Percentiles rank a stretch among this genome's conserved stretches.
phyloP scores from a whole-genome alignment of 2,797 vertebrate genomes.

The Neoniphon sammara region DNA sequence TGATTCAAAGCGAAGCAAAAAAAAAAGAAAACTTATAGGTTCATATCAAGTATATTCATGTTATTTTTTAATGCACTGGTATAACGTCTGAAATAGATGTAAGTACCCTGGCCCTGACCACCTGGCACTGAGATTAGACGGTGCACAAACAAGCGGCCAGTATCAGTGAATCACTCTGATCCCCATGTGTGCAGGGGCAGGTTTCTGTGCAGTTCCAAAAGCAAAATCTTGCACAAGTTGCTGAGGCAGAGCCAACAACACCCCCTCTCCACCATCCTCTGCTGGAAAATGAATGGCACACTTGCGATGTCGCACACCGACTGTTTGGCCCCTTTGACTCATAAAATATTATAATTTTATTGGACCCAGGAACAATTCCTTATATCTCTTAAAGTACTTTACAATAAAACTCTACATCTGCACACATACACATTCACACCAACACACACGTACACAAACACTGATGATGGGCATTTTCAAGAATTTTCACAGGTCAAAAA shows the following conservation, averaged over 20 bases:
- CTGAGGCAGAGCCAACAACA: too few species aligned
- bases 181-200: too few species aligned
- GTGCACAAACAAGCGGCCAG: too few species aligned
- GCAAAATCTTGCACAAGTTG: too few species aligned
- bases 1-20: conserved; percentile 43
- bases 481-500: conserved; percentile 13
- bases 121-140: background rate
- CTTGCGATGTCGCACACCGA: too few species aligned
- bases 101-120: conserved; percentile 2
- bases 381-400: conserved; percentile 18
- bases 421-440: conserved; percentile 25
- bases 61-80: conserved; percentile 19
- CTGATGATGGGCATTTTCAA: conserved; percentile 1
- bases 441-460: conserved; percentile 17
- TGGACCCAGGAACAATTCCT: background rate
- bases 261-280: too few species aligned
- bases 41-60: conserved; percentile 24
- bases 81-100: conserved; percentile 6
- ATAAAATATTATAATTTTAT: conserved; percentile 24
- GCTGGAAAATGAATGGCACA: too few species aligned
- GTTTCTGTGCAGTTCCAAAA: too few species aligned
- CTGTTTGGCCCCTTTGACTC: background rate
- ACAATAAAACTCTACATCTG: background rate
- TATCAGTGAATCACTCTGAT: too few species aligned
- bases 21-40: conserved; percentile 14